Percentiles rank a stretch among this genome's conserved stretches.
phyloP scores from a whole-genome alignment of 23 tunicate species.

The Halocynthia aurantium region DNA sequence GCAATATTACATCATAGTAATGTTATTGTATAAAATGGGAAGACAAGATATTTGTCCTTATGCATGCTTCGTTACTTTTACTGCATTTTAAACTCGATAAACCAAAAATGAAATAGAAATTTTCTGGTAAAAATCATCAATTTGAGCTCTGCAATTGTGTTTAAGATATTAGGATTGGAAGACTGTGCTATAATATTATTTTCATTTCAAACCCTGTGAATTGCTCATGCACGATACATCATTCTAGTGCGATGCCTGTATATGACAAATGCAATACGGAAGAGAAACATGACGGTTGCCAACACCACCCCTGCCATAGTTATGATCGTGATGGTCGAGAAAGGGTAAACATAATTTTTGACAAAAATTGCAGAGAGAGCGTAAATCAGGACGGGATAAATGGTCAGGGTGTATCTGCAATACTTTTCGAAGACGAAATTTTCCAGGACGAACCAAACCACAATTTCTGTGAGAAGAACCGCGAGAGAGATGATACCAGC shows the following conservation, averaged over 20 bases:
- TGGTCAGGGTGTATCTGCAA: conserved; percentile 62
- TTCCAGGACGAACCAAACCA: conserved; percentile 57
- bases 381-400: conserved; percentile 58
- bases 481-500: conserved; percentile 31
- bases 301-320: background rate
- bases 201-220: too few relatives aligned
- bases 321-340: background rate
- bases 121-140: too few relatives aligned
- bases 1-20: too few relatives aligned
- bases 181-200: too few relatives aligned
- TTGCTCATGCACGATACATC: too few relatives aligned
- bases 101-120: too few relatives aligned
- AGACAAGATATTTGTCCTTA: too few relatives aligned
- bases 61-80: too few relatives aligned
- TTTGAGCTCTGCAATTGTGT: too few relatives aligned
- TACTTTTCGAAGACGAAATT: conserved; percentile 60
- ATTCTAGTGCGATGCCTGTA: background rate
- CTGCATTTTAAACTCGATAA: too few relatives aligned
- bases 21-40: too few relatives aligned
- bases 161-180: too few relatives aligned
- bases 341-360: conserved; percentile 12
- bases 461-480: conserved; percentile 31
- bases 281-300: background rate
- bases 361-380: conserved; percentile 43
- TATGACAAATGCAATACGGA: background rate